phyloP scores from a whole-genome alignment of 1,140 invertebrate genomes.

The Listronotus bonariensis region DNA sequence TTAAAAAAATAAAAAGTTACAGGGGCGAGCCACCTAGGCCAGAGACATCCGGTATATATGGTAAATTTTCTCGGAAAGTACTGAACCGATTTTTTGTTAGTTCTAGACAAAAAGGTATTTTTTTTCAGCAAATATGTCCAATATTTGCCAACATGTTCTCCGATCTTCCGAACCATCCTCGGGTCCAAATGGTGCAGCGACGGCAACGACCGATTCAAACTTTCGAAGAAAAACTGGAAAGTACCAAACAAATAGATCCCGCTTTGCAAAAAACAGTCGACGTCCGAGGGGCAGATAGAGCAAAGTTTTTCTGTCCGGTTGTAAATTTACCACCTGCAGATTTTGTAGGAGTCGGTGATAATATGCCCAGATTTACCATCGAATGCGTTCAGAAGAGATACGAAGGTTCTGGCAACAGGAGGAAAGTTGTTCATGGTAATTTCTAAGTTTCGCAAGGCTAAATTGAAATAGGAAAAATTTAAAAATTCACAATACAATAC shows the following conservation, averaged over 20 bases:
- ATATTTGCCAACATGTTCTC: slow-evolving; percentile 64
- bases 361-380: slow-evolving; percentile 36
- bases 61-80: no score
- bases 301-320: slow-evolving; percentile 39
- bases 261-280: slow-evolving; percentile 13
- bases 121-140: slow-evolving; percentile 59
- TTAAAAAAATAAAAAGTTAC: no score
- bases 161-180: slow-evolving; percentile 54
- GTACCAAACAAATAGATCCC: slow-evolving; percentile 10
- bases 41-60: not conserved
- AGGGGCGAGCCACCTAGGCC: no score
- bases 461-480: no score
- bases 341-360: slow-evolving; percentile 18
- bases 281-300: slow-evolving; percentile 34
- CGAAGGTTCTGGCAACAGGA: not conserved
- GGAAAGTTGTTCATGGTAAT: not conserved
- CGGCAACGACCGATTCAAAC: slow-evolving; percentile 23
- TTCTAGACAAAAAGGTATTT: no score
- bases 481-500: no score
- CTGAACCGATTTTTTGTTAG: no score
- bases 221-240: slow-evolving; percentile 23
- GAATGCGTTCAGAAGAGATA: slow-evolving; percentile 19
- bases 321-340: slow-evolving; percentile 42
- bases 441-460: no score
- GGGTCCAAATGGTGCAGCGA: slow-evolving; percentile 43